Evolutionary conservation across 2,113 vertebrate species (phyloP).

Genomic region (Lagopus muta): DNA sequence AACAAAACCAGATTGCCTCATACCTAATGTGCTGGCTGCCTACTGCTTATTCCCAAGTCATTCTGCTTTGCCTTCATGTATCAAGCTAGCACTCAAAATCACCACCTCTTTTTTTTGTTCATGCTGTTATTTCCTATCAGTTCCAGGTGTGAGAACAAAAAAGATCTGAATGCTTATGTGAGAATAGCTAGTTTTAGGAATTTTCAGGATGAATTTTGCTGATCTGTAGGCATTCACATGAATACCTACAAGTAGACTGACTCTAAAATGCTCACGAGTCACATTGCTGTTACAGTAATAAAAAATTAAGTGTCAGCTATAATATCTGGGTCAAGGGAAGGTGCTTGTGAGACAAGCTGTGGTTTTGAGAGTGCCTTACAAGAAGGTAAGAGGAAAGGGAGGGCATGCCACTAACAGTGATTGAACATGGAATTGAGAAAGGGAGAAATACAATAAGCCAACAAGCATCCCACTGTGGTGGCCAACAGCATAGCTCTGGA

Average conservation of each 20-base stretch:
- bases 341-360: neutral
- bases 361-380: neutral
- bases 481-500: neutral
- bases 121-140: neutral
- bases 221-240: neutral
- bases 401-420: neutral
- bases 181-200: neutral
- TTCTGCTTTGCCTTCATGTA: neutral
- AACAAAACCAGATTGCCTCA: neutral
- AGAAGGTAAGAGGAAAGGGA: neutral
- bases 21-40: neutral
- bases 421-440: neutral
- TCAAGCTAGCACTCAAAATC: neutral
- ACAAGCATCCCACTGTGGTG: neutral
- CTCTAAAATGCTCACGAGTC: neutral
- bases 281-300: neutral
- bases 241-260: neutral
- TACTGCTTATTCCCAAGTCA: neutral
- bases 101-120: neutral
- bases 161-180: neutral
- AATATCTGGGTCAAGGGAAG: neutral
- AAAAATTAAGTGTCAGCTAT: neutral
- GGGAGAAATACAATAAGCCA: neutral
- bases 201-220: neutral
- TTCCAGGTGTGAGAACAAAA: neutral